Conservation (phyloP, 2,888 invertebrate genomes). For the Harpagoxenus sublaevis region DNA sequence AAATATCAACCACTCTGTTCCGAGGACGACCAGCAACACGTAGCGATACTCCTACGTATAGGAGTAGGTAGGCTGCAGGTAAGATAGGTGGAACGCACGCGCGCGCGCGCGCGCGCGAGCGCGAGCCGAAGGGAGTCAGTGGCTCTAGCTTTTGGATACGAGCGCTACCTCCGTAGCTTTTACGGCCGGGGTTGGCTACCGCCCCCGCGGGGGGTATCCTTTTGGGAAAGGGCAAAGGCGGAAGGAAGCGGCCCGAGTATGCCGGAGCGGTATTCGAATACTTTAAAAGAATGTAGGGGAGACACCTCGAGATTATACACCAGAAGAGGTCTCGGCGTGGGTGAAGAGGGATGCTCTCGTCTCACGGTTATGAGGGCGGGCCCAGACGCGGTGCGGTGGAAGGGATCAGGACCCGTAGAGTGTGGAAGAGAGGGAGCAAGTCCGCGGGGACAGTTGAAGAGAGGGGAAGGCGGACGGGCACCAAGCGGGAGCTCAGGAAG, state of each 20-base stretch:
- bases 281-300: constrained; percentile 55
- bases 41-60: not conserved
- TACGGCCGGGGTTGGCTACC: constrained; percentile 77
- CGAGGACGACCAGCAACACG: not conserved
- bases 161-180: constrained; percentile 74
- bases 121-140: constrained; percentile 49
- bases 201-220: constrained; percentile 81
- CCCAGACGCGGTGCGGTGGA: constrained; percentile 67
- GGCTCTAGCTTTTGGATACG: constrained; percentile 60
- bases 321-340: constrained; percentile 67
- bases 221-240: constrained; percentile 57
- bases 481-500: constrained; percentile 83
- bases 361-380: constrained; percentile 79
- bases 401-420: constrained; percentile 69
- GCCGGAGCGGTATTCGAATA: constrained; percentile 42
- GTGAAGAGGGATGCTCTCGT: constrained; percentile 81
- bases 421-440: constrained; percentile 67
- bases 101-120: not conserved
- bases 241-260: constrained; percentile 30
- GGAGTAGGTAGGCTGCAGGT: not conserved
- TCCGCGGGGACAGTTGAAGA: constrained; percentile 63
- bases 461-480: constrained; percentile 67
- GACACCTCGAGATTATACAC: constrained; percentile 52
- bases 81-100: constrained; percentile 3
- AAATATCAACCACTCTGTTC: not conserved